Conservation (phyloP, 2,113 vertebrate species). For the Dromas ardeola region DNA sequence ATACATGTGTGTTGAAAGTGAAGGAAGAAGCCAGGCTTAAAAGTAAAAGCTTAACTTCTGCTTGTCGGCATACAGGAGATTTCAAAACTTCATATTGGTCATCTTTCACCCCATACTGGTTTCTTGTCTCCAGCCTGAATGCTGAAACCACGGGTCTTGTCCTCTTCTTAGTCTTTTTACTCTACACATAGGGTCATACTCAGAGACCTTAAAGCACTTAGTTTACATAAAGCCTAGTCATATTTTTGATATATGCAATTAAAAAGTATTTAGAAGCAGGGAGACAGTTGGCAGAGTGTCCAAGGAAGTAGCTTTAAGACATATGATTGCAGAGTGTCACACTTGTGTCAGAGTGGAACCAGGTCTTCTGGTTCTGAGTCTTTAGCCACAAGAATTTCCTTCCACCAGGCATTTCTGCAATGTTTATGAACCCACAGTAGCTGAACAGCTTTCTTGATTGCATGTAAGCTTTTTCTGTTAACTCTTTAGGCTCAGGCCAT, state of each 20-base stretch:
- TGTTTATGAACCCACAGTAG: background rate
- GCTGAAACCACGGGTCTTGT: background rate
- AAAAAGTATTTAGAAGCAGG: background rate
- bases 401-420: background rate
- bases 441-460: background rate
- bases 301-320: background rate
- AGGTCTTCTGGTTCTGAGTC: conserved; percentile 36
- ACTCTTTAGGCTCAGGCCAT: background rate
- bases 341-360: background rate
- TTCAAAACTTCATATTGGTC: background rate
- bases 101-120: background rate
- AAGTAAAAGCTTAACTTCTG: background rate
- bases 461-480: background rate
- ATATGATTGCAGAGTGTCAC: background rate
- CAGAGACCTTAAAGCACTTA: background rate
- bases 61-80: background rate
- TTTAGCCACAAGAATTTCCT: conserved; percentile 36
- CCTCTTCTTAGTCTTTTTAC: background rate
- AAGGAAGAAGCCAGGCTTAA: background rate
- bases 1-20: background rate
- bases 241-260: background rate
- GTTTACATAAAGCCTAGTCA: background rate
- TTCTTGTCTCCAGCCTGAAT: background rate
- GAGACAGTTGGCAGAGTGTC: background rate
- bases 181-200: background rate